phyloP scores from a whole-genome alignment of 1,140 invertebrate species.

The Dreissena rostriformis region DNA sequence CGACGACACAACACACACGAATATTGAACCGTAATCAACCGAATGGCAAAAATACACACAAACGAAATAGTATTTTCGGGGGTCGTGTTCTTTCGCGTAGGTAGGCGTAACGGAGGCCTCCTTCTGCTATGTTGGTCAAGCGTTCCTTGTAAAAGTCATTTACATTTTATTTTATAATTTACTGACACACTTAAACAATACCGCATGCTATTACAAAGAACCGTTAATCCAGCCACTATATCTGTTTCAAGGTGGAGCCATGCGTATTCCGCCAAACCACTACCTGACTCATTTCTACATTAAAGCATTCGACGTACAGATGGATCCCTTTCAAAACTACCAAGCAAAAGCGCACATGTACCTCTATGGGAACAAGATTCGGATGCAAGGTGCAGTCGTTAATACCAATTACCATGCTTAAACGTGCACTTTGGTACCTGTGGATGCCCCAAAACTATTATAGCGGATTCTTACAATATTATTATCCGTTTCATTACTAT shows the following conservation, averaged over 20 bases:
- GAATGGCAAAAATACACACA: too few species aligned
- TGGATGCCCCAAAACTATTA: not conserved
- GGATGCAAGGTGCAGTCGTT: constrained; percentile 37
- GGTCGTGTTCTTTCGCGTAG: not conserved
- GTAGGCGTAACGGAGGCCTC: constrained; percentile 17
- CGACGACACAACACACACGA: too few species aligned
- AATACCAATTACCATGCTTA: not conserved
- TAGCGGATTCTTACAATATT: not conserved
- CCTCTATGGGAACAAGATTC: constrained; percentile 26
- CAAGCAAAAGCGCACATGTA: constrained; percentile 36
- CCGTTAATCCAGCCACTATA: too few species aligned
- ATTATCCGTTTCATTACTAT: not conserved
- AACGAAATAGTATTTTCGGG: too few species aligned
- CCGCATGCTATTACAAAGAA: too few species aligned
- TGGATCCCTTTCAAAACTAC: constrained; percentile 37
- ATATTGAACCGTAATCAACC: too few species aligned
- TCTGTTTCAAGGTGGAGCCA: constrained; percentile 55
- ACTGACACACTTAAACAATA: too few species aligned
- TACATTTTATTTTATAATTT: too few species aligned
- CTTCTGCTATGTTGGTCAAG: constrained; percentile 15
- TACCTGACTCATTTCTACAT: constrained; percentile 58
- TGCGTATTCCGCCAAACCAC: constrained; percentile 55
- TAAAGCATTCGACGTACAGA: constrained; percentile 32
- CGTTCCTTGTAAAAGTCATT: constrained; percentile 12
- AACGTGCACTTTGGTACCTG: not conserved